Evolutionary conservation across 1,140 invertebrate genomes (phyloP).

Genomic region (Pomacea maculata): DNA sequence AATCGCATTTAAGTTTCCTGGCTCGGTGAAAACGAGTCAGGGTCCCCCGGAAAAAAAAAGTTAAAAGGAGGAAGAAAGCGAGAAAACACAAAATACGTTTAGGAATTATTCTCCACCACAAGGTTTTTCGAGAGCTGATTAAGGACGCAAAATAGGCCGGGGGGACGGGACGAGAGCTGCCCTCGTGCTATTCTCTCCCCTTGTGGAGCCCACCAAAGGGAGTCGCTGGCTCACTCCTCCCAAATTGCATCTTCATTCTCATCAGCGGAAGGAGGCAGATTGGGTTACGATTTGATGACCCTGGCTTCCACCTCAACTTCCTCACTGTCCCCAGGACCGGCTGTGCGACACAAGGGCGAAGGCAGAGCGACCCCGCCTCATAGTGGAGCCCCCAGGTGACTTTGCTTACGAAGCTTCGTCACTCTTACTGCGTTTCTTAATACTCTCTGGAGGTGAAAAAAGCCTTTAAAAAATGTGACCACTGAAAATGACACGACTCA

Average conservation of each 20-base stretch:
- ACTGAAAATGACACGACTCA: no score
- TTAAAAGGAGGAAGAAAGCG: no score
- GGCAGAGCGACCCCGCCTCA: neutral
- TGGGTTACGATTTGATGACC: slow-evolving; percentile 47
- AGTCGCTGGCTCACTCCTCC: slow-evolving; percentile 24
- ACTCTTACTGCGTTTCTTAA: neutral
- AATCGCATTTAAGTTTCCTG: no score
- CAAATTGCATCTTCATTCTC: slow-evolving; percentile 44
- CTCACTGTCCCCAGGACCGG: slow-evolving; percentile 15
- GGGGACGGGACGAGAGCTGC: no score
- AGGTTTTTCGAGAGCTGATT: no score
- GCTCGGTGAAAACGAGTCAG: no score
- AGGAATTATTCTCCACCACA: no score
- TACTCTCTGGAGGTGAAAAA: neutral
- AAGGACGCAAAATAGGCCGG: no score
- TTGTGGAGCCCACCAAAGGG: slow-evolving; percentile 12
- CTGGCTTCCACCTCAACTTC: slow-evolving; percentile 18
- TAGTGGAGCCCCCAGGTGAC: neutral
- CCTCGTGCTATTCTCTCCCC: no score
- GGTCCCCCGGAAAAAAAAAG: no score
- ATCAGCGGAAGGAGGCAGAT: slow-evolving; percentile 36
- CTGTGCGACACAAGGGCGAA: neutral
- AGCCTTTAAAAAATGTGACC: no score
- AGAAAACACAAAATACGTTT: no score
- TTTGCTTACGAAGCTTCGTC: neutral